Base-by-base conservation (phyloP, 2,113 vertebrate genomes). In the Cacatua alba region DNA sequence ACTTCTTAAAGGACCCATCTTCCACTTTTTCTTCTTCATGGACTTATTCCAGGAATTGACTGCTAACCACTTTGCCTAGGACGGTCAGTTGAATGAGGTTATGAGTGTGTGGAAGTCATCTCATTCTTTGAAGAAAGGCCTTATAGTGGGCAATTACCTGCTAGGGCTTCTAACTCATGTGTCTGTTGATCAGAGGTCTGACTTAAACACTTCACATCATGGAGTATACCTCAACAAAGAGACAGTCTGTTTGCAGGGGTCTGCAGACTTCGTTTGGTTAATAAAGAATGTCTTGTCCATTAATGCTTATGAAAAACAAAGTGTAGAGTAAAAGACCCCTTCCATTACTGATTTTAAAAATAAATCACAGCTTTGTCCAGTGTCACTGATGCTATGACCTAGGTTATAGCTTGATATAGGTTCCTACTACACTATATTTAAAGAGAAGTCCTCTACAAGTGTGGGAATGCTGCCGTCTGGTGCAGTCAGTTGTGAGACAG, bases 241-340 rank as follows among this genome's bases (percentile, higher is more conserved):
- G 17, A 3, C 0, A 0, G 13, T 35, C 29, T 18, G 17, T 57
- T 41, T n/a, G 33, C 25, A 33, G 60, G 14, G n/a, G 18, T 15
- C 46, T 31, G 29, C 0, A 0, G 46, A 64, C 20, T 55, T 55
- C 17, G 23, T 17, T 8, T 44, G 33, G 41, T 6, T 17, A 37
- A 31, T 41, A 57, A 68, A 17, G 7, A 7, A 26, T 7, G 3
- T 10, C 13, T 70, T 70, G 4, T 1, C 12, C 3, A 1, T 28
- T 3, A 65, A 9, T 65, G 21, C 10, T 60, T 71, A 7, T 0
- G 1, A 48, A 49, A 39, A 49, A 5, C 1, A 17, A 9, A 13
- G 2, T 24, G 12, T 60, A 8, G 37, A 28, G 71, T 31, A 31
- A 57, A 28, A 44, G 20, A 2, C 2, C 11, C 9, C 3, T 62